These are phyloP conservation scores for Apodemus speciosus DNA, from an alignment of 2,113 vertebrate species.

Conservation along the genomic window DNA sequence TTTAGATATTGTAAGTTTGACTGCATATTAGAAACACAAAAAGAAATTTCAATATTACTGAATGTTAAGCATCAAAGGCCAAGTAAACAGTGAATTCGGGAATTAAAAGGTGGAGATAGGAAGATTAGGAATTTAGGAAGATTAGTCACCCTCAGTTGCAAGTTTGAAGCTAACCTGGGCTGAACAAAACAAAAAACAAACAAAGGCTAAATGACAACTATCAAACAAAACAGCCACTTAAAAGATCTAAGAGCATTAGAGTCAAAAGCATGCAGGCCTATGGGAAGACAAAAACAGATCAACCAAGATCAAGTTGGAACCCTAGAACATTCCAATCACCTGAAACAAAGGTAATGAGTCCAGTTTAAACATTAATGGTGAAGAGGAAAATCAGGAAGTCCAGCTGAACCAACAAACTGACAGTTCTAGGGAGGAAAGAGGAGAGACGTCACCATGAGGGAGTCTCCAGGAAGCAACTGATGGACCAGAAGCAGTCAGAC, in stretches of 20 bases:
- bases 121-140: neutral
- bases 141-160: neutral
- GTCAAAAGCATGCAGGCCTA: neutral
- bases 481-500: no score
- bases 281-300: neutral
- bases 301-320: neutral
- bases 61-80: neutral
- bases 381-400: conserved; percentile 35
- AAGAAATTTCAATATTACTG: conserved; percentile 18
- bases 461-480: no score
- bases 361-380: neutral
- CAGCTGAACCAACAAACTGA: neutral
- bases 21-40: neutral
- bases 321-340: neutral
- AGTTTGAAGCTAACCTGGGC: neutral
- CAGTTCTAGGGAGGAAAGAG: no score
- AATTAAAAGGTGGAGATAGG: neutral
- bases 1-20: conserved; percentile 45
- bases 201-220: neutral
- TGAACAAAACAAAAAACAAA: no score
- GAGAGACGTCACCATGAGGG: no score
- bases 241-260: neutral
- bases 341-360: conserved; percentile 7
- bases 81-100: neutral
- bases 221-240: conserved; percentile 1